These are phyloP conservation scores for Bombus waltoni DNA, from an alignment of 1,140 invertebrate species.

Conservation along the genomic window DNA sequence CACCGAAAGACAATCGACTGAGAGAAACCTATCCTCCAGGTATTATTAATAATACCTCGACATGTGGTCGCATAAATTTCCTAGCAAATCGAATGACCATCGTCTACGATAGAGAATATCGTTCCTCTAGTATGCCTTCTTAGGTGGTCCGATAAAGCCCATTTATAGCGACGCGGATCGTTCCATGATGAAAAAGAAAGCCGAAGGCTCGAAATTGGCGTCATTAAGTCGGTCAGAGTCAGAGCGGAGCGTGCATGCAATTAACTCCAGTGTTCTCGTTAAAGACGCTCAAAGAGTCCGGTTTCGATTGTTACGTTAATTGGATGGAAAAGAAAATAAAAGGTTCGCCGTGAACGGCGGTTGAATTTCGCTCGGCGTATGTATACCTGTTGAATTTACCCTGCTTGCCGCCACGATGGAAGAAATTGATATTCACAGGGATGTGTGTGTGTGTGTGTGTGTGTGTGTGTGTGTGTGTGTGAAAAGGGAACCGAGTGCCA, in stretches of 20 bases:
- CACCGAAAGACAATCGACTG: not conserved
- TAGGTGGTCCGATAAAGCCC: not conserved
- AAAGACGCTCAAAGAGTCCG: not conserved
- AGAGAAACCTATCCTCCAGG: not conserved
- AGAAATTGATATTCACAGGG: constrained; percentile 14
- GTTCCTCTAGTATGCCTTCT: not conserved
- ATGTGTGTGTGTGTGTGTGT: not conserved
- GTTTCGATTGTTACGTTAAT: constrained; percentile 30
- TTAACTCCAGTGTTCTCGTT: not conserved
- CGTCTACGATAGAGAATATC: not conserved
- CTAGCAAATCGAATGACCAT: not conserved
- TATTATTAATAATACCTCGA: not conserved
- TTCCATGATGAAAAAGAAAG: not conserved
- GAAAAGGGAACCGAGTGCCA: not conserved
- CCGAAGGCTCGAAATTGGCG: not conserved
- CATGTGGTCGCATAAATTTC: not conserved
- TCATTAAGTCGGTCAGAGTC: not conserved
- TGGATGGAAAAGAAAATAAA: constrained; percentile 22
- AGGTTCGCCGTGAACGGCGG: not conserved
- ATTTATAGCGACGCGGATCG: not conserved
- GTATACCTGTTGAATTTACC: constrained; percentile 44
- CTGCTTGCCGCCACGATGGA: not conserved
- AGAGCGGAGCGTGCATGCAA: constrained; percentile 1
- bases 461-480: too few species aligned
- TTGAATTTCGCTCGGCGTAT: not conserved